Percentiles rank a stretch among this genome's conserved stretches.
Evolutionary conservation across 2,888 invertebrate species (phyloP).

Genomic region (Tyria jacobaeae): DNA sequence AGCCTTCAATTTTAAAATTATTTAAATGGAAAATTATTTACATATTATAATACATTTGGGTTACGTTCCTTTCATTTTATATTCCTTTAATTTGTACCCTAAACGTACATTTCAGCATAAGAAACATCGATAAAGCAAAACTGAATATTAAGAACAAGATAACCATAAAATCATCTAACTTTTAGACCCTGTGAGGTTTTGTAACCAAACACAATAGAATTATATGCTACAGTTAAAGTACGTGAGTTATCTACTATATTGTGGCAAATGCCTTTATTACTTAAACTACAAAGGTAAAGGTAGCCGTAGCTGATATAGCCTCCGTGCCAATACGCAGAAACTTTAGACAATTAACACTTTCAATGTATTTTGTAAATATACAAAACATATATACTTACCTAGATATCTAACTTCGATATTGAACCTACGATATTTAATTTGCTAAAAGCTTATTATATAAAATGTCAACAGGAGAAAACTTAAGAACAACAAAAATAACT

Average conservation of each 20-base stretch:
- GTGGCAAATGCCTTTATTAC: conserved; percentile 27
- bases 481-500: not conserved
- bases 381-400: not conserved
- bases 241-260: conserved; percentile 42
- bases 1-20: not conserved
- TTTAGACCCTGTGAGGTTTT: not conserved
- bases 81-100: not conserved
- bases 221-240: conserved; percentile 24
- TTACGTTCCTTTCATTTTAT: not conserved
- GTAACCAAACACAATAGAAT: conserved; percentile 15
- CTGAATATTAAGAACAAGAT: not conserved
- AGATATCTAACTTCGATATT: not conserved
- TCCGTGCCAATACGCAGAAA: conserved; percentile 5
- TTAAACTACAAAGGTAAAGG: conserved; percentile 37
- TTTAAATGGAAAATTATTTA: not conserved
- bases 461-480: conserved; percentile 1
- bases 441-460: not conserved
- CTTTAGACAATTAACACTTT: not conserved
- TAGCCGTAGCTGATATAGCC: conserved; percentile 15
- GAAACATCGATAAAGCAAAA: not conserved
- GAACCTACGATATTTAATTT: not conserved
- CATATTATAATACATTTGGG: not conserved
- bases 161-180: not conserved
- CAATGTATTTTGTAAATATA: not conserved
- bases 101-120: not conserved